These are phyloP conservation scores for Standfussiana lucernea DNA, from an alignment of 2,888 invertebrate species.

Conservation along the genomic window DNA sequence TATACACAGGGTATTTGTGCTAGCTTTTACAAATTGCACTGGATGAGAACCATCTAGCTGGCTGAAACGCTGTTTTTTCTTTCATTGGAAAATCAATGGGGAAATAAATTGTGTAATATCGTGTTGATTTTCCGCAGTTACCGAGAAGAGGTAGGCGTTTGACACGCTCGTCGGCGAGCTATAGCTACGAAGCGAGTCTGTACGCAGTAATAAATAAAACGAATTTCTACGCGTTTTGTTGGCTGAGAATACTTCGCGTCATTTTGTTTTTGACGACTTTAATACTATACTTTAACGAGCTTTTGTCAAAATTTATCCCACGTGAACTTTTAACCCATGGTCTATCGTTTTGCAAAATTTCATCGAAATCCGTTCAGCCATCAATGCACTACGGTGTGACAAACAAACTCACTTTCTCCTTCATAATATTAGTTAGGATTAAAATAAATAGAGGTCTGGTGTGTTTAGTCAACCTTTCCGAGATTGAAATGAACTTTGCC, in stretches of 20 bases:
- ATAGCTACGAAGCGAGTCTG: constrained; percentile 9
- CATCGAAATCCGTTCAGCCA: background rate
- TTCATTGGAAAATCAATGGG: constrained; percentile 38
- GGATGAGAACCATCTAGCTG: constrained; percentile 40
- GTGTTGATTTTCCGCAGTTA: constrained; percentile 18
- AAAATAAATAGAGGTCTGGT: background rate
- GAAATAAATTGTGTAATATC: constrained; percentile 44
- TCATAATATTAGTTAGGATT: background rate
- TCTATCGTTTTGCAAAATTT: background rate
- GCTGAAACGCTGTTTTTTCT: constrained; percentile 25
- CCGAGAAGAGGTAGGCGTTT: constrained; percentile 44
- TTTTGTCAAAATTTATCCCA: background rate
- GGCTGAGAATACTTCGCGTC: background rate
- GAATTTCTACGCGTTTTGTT: background rate
- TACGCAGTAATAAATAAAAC: constrained; percentile 35
- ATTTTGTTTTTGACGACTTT: background rate
- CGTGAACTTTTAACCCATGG: background rate
- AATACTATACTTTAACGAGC: background rate
- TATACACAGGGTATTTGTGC: background rate
- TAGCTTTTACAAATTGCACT: constrained; percentile 37
- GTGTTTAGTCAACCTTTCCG: background rate
- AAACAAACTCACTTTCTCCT: background rate
- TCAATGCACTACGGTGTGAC: background rate
- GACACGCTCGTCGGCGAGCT: constrained; percentile 15
- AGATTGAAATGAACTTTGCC: constrained; percentile 2